phyloP scores from a whole-genome alignment of 1,140 invertebrate species.

The Trachelipus rathkii region DNA sequence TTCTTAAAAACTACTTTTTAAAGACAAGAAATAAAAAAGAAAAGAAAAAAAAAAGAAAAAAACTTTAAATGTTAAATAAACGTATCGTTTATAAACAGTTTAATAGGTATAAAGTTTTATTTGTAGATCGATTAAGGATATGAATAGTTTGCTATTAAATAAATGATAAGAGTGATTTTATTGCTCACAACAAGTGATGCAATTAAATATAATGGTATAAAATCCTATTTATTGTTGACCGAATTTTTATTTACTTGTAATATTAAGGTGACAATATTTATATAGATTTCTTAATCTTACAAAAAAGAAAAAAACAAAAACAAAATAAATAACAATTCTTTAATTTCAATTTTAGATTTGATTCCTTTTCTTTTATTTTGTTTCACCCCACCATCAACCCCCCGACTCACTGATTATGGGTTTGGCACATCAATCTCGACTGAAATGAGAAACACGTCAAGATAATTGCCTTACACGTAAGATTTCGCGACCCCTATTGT shows the following conservation, averaged over 20 bases:
- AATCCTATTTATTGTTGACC: neutral
- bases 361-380: no score
- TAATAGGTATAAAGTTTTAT: neutral
- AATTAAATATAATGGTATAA: neutral
- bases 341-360: no score
- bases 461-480: conserved; percentile 8
- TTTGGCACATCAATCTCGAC: neutral
- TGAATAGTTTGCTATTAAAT: neutral
- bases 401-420: neutral
- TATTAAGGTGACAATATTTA: neutral
- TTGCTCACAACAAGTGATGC: neutral
- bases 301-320: no score
- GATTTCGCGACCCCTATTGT: conserved; percentile 8
- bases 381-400: no score
- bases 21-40: no score
- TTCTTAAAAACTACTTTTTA: no score
- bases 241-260: neutral
- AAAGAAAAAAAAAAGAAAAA: no score
- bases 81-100: no score
- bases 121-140: neutral
- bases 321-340: no score
- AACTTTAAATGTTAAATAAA: no score
- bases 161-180: no score
- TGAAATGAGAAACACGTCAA: conserved; percentile 6
- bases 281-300: no score